phyloP scores from a whole-genome alignment of 1,140 invertebrate species.

The Macrobrachium nipponense region DNA sequence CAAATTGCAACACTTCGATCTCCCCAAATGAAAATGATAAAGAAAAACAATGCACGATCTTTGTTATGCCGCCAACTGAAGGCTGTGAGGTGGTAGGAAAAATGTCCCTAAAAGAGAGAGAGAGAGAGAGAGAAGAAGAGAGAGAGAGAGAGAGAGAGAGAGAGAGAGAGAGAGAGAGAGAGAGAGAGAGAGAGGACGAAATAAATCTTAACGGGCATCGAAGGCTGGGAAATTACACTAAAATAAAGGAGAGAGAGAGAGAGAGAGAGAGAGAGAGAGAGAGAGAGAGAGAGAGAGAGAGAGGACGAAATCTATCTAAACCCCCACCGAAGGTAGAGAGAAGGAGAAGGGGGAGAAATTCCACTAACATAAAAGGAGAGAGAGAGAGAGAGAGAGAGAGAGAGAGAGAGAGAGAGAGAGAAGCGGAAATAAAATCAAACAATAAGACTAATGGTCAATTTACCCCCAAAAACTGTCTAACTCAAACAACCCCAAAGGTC shows the following conservation, averaged over 20 bases:
- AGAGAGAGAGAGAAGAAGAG: conserved; percentile 27
- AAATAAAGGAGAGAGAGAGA: conserved; percentile 35
- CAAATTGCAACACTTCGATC: no score
- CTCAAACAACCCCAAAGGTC: no score
- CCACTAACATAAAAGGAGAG: no score
- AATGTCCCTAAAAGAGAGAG: neutral
- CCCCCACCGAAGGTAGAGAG: no score
- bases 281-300: conserved; percentile 19
- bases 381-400: neutral
- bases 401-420: conserved; percentile 9
- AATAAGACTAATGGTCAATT: neutral
- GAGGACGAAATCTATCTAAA: no score
- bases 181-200: neutral
- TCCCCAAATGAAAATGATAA: no score
- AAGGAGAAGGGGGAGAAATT: no score
- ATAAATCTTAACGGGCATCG: neutral
- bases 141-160: conserved; percentile 30
- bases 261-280: conserved; percentile 37
- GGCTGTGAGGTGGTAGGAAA: neutral
- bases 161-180: conserved; percentile 25
- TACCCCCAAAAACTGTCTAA: neutral
- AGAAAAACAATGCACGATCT: no score
- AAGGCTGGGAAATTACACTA: no score
- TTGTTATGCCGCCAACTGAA: no score
- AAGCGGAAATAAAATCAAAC: neutral